Evolutionary conservation across 2,888 invertebrate genomes (phyloP).

Genomic region (Rhabditophanes sp.): DNA sequence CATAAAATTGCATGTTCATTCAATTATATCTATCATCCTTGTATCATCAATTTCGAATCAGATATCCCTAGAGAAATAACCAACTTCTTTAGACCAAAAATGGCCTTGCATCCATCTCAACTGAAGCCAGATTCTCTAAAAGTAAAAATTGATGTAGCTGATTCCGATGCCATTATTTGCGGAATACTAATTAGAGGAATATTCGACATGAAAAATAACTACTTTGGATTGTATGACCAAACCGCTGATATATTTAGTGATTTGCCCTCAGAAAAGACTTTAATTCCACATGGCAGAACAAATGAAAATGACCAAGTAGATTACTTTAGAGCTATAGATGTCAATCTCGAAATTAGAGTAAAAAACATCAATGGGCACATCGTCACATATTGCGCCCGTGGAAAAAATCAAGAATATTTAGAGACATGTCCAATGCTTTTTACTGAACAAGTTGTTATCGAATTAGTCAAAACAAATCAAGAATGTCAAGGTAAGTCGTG

Average conservation of each 20-base stretch:
- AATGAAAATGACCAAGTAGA: conserved; percentile 9
- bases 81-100: conserved; percentile 13
- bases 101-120: conserved; percentile 48
- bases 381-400: neutral
- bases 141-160: conserved; percentile 80
- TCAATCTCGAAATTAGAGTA: conserved; percentile 47
- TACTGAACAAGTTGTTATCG: conserved; percentile 61
- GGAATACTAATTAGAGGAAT: conserved; percentile 66
- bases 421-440: conserved; percentile 24
- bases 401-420: conserved; percentile 3
- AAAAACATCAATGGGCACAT: conserved; percentile 59
- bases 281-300: conserved; percentile 9
- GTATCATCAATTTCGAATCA: conserved; percentile 11
- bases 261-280: neutral
- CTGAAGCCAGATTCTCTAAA: conserved; percentile 73
- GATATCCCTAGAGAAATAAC: conserved; percentile 16
- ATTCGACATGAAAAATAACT: conserved; percentile 60
- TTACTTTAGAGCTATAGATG: conserved; percentile 25
- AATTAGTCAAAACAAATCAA: conserved; percentile 64
- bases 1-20: conserved; percentile 21
- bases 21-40: conserved; percentile 26
- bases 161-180: conserved; percentile 74
- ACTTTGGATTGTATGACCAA: conserved; percentile 81
- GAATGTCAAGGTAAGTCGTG: too few relatives aligned
- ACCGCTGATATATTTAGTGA: conserved; percentile 13